Base-by-base conservation (phyloP, 2,797 vertebrate species). In the Orestias chungarensis region DNA sequence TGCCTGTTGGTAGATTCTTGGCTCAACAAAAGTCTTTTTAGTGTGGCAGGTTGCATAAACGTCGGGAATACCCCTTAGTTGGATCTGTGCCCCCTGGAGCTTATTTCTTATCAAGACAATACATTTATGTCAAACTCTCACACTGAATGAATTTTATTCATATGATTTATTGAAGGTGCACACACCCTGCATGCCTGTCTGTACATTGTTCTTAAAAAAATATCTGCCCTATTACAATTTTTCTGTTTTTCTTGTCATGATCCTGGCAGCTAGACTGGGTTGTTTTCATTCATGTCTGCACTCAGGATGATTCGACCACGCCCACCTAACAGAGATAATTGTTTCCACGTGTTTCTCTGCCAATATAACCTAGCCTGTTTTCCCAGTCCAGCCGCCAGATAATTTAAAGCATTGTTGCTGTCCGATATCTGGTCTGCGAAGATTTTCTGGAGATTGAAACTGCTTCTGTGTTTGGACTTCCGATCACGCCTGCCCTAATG, bases 1-100 rank as follows among this genome's bases (percentile, higher is more conserved):
- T 93, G 94, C 89, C 93, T 92, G 89, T 90, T 85, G 86, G 91
- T 92, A 46, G 78, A 86, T 78, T 82, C 80, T 85, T 86, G 87
- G 88, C 84, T 71, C 59, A 88, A 79, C 81, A 66, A 70, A 76
- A 68, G 79, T 82, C 91, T 93, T 93, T 93, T 89, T 93, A 92
- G 89, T 93, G 88, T 86, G 88, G 91, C 91, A 92, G 90, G 91
- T 92, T 92, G 87, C 73, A 89, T 75, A 81, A 85, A 80, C 71
- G 75, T 66, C 70, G 86, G 86, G 87, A 90, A 91, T 91, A 85
- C 55, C 88, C 90, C 89, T 71, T 84, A 35, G 33, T 47, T 84
- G 67, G 80, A 85, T 74, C 75, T 27, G 27, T 75, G 49, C 23
- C 71, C 68, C 61, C 66, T 14, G 25, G 68, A 81, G 64, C n/a